Evolutionary conservation across 2,113 vertebrate genomes (phyloP).

Genomic region (Motacilla alba): DNA sequence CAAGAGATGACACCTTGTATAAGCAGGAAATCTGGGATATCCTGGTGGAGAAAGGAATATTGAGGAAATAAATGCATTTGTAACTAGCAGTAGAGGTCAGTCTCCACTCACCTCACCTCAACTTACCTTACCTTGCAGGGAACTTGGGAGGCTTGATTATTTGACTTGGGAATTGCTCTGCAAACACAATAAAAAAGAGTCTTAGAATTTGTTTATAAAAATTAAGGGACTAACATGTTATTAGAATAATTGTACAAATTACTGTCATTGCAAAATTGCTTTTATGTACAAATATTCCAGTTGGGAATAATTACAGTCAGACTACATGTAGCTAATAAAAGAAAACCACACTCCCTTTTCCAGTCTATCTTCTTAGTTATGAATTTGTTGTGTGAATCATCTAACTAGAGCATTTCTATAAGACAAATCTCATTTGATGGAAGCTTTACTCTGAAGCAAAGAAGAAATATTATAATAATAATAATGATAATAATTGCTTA

Average conservation of each 20-base stretch:
- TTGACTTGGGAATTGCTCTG: not conserved
- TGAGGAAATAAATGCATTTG: not conserved
- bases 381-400: not conserved
- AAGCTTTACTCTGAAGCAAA: not conserved
- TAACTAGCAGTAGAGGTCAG: not conserved
- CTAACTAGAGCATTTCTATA: not conserved
- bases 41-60: not conserved
- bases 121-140: not conserved
- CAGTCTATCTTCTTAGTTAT: not conserved
- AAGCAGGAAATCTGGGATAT: not conserved
- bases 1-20: not conserved
- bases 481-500: not conserved
- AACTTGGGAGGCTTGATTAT: not conserved
- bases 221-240: not conserved
- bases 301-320: constrained; percentile 4
- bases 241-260: constrained; percentile 33
- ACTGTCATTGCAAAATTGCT: not conserved
- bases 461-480: not conserved
- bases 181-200: not conserved
- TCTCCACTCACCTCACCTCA: not conserved
- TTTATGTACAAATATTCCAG: not conserved
- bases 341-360: not conserved
- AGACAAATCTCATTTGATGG: not conserved
- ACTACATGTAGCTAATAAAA: not conserved
- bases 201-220: not conserved